Conservation (phyloP, 2,888 invertebrate genomes). For the Tinea pellionella region DNA sequence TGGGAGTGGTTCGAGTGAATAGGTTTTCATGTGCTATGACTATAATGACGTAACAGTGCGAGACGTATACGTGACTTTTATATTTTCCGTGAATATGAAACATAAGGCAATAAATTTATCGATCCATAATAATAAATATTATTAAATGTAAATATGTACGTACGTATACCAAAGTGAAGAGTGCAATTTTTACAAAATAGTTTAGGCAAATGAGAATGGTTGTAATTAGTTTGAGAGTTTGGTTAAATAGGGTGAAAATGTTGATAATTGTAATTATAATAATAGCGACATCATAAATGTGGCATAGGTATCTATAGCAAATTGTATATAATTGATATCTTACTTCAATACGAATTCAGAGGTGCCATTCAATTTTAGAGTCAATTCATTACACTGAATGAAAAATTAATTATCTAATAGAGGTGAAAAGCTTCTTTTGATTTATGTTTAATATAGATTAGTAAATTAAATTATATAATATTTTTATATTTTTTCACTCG, state of each 20-base stretch:
- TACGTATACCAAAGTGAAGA: conserved; percentile 69
- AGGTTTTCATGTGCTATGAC: background rate
- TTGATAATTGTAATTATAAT: background rate
- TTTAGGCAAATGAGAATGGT: conserved; percentile 8
- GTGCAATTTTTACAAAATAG: conserved; percentile 68
- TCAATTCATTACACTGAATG: background rate
- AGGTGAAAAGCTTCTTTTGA: background rate
- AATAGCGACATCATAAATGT: background rate
- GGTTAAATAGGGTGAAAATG: background rate
- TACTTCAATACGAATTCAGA: conserved; percentile 7
- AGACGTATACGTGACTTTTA: background rate
- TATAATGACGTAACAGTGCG: background rate
- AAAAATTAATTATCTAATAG: background rate
- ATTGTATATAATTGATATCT: conserved; percentile 2
- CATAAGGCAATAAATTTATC: conserved; percentile 51
- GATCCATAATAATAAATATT: conserved; percentile 27
- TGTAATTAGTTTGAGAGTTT: conserved; percentile 3
- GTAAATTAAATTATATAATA: background rate
- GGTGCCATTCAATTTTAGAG: background rate
- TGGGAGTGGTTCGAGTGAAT: conserved; percentile 62
- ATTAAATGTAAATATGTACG: conserved; percentile 57
- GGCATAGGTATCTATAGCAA: background rate
- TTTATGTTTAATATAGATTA: background rate
- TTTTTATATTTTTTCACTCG: background rate
- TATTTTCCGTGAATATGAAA: background rate